phyloP scores from a whole-genome alignment of 1,140 invertebrate genomes.

The Arion vulgaris region DNA sequence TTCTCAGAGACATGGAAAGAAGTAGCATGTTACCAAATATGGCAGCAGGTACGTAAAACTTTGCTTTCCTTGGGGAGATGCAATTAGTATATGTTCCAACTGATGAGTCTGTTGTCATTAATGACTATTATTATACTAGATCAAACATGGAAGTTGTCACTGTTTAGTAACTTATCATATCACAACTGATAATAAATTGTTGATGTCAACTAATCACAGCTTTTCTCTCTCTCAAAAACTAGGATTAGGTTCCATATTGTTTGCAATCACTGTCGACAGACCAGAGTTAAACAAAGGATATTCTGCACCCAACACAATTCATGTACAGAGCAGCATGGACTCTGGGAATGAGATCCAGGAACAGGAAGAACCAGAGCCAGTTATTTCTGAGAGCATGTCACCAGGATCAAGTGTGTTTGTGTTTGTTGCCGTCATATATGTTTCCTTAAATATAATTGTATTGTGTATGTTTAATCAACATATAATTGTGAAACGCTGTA shows the following conservation, averaged over 20 bases:
- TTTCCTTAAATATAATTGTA: too few species aligned
- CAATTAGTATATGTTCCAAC: too few species aligned
- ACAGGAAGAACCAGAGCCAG: conserved; percentile 67
- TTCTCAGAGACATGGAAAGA: conserved; percentile 84
- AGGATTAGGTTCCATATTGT: conserved; percentile 89
- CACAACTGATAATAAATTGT: too few species aligned
- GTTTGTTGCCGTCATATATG: too few species aligned
- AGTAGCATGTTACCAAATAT: conserved; percentile 84
- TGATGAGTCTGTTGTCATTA: too few species aligned
- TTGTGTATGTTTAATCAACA: too few species aligned
- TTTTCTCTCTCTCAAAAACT: background rate
- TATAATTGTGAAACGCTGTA: too few species aligned
- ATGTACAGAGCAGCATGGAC: conserved; percentile 42
- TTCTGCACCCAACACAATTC: conserved; percentile 62
- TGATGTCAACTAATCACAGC: too few species aligned
- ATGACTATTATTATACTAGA: too few species aligned
- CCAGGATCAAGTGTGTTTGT: conserved; percentile 12
- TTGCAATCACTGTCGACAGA: conserved; percentile 92
- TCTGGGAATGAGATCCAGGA: conserved; percentile 18
- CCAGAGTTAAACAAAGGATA: conserved; percentile 80
- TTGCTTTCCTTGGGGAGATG: too few species aligned
- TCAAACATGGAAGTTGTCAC: too few species aligned
- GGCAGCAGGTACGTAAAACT: conserved; percentile 80
- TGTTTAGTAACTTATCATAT: too few species aligned
- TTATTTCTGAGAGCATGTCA: conserved; percentile 64